Evolutionary conservation across 2,888 invertebrate species (phyloP).

Genomic region (Xestia ashworthii): DNA sequence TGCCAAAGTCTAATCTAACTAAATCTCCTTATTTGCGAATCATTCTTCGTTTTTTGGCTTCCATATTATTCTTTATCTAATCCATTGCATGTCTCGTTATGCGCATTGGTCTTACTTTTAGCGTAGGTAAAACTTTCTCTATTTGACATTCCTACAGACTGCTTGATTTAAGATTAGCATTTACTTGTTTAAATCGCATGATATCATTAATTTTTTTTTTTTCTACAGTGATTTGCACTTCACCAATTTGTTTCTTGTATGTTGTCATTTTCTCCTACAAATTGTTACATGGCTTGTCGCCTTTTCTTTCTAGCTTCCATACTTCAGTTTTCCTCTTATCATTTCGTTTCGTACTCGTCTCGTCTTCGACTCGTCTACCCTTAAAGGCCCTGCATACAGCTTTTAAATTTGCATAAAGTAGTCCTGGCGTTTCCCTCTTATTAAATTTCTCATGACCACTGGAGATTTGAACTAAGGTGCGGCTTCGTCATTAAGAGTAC

Average conservation of each 20-base stretch:
- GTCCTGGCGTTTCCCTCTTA: slow-evolving; percentile 68
- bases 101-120: background rate
- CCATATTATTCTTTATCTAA: background rate
- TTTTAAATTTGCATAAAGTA: slow-evolving; percentile 73
- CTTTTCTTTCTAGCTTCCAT: background rate
- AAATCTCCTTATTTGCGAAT: slow-evolving; percentile 8
- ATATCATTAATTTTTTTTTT: background rate
- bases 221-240: background rate
- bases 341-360: slow-evolving; percentile 18
- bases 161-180: background rate
- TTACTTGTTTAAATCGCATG: background rate
- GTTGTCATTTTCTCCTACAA: background rate
- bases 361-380: slow-evolving; percentile 12
- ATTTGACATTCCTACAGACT: too few species aligned
- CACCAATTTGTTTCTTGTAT: too few species aligned
- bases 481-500: slow-evolving; percentile 46
- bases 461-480: slow-evolving; percentile 58
- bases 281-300: background rate
- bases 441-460: slow-evolving; percentile 75
- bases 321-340: background rate
- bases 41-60: background rate
- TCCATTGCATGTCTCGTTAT: background rate
- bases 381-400: slow-evolving; percentile 31
- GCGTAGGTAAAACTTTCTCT: too few species aligned
- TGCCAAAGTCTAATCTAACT: slow-evolving; percentile 18